phyloP scores from a whole-genome alignment of 2,888 invertebrate species.

The Aspidiotus destructor region DNA sequence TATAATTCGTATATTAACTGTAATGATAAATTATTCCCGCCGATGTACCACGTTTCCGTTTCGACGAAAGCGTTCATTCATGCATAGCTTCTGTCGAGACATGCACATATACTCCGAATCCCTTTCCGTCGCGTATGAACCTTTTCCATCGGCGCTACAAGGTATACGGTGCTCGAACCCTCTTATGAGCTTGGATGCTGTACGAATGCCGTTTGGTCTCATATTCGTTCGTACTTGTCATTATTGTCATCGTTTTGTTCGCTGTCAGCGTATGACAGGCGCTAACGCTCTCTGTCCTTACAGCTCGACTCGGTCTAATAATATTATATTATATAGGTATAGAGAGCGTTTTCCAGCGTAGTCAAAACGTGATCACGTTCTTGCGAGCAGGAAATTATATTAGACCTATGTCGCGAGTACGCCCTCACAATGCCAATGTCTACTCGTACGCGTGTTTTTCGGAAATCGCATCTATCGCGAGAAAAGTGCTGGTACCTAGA shows the following conservation, averaged over 20 bases:
- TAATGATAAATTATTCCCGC: constrained; percentile 27
- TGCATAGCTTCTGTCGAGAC: constrained; percentile 29
- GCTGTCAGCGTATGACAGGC: background rate
- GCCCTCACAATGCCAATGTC: background rate
- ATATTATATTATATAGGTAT: too few relatives aligned
- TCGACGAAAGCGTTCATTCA: constrained; percentile 21
- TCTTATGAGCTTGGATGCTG: background rate
- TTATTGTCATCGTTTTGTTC: constrained; percentile 2
- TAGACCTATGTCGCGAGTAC: background rate
- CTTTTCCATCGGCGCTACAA: too few relatives aligned
- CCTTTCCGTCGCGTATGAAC: too few relatives aligned
- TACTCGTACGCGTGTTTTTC: too few relatives aligned
- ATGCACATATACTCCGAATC: background rate
- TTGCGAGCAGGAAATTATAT: constrained; percentile 8
- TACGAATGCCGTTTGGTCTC: background rate
- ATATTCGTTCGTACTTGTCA: background rate
- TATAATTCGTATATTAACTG: constrained; percentile 21
- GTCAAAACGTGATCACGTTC: background rate
- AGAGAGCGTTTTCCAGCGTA: too few relatives aligned
- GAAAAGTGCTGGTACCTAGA: too few relatives aligned
- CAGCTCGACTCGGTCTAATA: too few relatives aligned
- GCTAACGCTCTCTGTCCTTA: background rate
- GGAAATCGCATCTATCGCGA: too few relatives aligned
- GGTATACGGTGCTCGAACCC: too few relatives aligned
- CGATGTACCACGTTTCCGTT: constrained; percentile 23